phyloP scores from a whole-genome alignment of 2,113 vertebrate species.

The Chaenocephalus aceratus region DNA sequence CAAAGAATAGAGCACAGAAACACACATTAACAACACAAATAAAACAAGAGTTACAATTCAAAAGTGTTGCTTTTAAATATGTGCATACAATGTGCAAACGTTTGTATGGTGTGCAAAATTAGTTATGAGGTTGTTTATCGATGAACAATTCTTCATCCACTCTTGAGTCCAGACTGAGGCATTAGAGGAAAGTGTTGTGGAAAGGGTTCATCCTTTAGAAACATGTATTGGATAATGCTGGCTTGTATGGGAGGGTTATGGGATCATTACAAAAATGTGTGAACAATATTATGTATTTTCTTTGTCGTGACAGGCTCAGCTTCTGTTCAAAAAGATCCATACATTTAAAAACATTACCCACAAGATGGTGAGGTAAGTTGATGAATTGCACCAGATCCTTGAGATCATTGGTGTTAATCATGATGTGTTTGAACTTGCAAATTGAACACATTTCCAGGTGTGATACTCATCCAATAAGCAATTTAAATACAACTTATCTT shows the following conservation, averaged over 20 bases:
- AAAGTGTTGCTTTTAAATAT: too few relatives aligned
- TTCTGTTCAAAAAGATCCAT: slow-evolving; percentile 87
- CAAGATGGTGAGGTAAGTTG: slow-evolving; percentile 84
- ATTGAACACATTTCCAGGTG: neutral
- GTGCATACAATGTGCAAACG: too few relatives aligned
- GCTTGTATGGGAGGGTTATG: neutral
- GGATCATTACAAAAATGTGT: neutral
- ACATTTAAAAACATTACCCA: slow-evolving; percentile 80
- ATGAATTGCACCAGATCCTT: neutral
- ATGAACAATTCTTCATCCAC: neutral
- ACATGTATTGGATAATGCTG: neutral
- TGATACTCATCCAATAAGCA: neutral
- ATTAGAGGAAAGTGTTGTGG: neutral
- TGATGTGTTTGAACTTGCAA: neutral
- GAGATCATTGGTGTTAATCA: neutral
- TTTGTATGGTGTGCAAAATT: too few relatives aligned
- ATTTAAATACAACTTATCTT: slow-evolving; percentile 6
- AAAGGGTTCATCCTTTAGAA: neutral
- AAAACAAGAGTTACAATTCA: too few relatives aligned
- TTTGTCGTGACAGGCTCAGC: slow-evolving; percentile 85
- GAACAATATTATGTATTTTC: neutral
- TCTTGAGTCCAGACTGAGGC: neutral
- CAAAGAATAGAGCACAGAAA: too few relatives aligned
- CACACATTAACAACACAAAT: too few relatives aligned
- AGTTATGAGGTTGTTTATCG: too few relatives aligned